Percentiles rank a stretch among this genome's conserved stretches.
Conservation (phyloP, 1,140 invertebrate species). For the Caenorhabditis briggsae region DNA sequence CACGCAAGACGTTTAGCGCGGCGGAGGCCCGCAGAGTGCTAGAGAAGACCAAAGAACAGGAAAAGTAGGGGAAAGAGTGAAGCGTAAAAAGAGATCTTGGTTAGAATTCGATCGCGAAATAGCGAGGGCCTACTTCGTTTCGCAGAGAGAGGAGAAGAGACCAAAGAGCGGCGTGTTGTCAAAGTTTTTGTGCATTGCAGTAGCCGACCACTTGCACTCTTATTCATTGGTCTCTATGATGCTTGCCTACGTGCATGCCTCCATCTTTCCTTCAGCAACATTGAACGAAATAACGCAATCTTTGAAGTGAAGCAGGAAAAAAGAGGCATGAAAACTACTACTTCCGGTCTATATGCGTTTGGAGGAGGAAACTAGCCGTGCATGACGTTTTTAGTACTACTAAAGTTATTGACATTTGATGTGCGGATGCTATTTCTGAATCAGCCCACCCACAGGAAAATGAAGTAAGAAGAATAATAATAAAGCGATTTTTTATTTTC, state of each 20-base stretch:
- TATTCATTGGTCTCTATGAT: slow-evolving; percentile 43
- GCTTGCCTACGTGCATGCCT: slow-evolving; percentile 45
- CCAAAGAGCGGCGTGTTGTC: slow-evolving; percentile 44
- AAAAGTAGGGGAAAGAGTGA: background rate
- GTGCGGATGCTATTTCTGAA: slow-evolving; percentile 12
- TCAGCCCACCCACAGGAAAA: background rate
- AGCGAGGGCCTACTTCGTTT: background rate
- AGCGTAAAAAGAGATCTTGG: slow-evolving; percentile 13
- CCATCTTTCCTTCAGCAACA: background rate
- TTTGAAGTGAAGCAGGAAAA: slow-evolving; percentile 28
- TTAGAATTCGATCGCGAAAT: background rate
- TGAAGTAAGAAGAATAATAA: no score
- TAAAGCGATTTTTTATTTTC: background rate
- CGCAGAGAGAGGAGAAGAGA: background rate
- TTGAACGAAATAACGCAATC: slow-evolving; percentile 44
- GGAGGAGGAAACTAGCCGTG: slow-evolving; percentile 25
- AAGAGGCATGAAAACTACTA: slow-evolving; percentile 7
- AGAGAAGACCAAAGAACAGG: slow-evolving; percentile 43
- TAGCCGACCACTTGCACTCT: slow-evolving; percentile 48
- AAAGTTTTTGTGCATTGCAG: slow-evolving; percentile 44
- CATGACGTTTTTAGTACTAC: slow-evolving; percentile 27
- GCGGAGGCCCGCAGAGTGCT: background rate
- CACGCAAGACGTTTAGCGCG: background rate
- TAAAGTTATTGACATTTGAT: slow-evolving; percentile 47
- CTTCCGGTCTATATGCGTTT: background rate